Evolutionary conservation across 1,140 invertebrate species (phyloP), one percentile per base, ranked within the genome.

Genomic region (Drosophila nikananu): DNA sequence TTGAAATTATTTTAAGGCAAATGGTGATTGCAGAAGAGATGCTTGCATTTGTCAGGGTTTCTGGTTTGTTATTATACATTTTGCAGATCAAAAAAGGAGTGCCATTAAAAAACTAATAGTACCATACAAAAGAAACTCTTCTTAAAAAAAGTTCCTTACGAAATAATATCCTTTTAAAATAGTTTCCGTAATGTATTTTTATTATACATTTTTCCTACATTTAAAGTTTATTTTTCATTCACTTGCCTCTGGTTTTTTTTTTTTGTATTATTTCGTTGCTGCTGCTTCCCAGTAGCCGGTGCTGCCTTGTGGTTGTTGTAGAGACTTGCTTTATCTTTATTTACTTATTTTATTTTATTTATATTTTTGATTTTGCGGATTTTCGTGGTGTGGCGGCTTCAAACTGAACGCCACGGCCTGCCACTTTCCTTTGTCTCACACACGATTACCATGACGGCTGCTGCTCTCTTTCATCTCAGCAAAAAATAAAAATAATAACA

Each of bases 391-490:
- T 61, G 54, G 63, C 59, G 80, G 64, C 74, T 44, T 83, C 67
- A 87, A 78, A 58, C 72, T 80, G 84, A 73, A 79, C 70, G 79
- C 82, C 64, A 68, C 78, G 48, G 75, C 52, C 70, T 76, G 73
- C 81, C 81, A 89, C 84, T 89, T 89, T 89, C 84, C 86, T 84
- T 89, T 89, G 86, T 90, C 64, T 81, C 66, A 84, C 81, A 84
- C 84, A 89, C 87, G 67, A 71, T 78, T 61, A 65, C 59, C 59
- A 74, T 65, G 48, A 66, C 76, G 64, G 54, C 67, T 65, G n/a
- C 19, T 55, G 25, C 42, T 64, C 64, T 61, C 58, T 63, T 81
- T 61, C 59, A 60, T 61, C 51, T 57, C 63, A 59, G 76, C 35
- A 62, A 55, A 71, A 46, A 51, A 57, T 25, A 48, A 62, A 51